A percentile compares a stretch with the other conserved stretches of the same genome.
These are phyloP conservation scores for Apodemia duryi DNA, from an alignment of 2,888 invertebrate species.

Conservation along the genomic window DNA sequence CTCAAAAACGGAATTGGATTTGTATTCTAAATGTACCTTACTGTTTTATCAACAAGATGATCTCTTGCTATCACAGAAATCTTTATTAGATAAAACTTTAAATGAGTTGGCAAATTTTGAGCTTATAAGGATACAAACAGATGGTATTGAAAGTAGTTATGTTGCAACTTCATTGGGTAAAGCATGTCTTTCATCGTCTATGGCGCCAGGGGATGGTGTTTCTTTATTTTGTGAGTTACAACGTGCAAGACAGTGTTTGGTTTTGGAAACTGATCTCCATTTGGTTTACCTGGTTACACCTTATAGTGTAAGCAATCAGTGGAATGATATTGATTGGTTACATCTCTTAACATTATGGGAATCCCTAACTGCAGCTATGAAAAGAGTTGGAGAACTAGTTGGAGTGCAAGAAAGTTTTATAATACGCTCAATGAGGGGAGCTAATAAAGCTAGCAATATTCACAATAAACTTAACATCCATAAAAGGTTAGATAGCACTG, in stretches of 20 bases:
- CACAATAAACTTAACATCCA: constrained; percentile 81
- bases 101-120: constrained; percentile 88
- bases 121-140: constrained; percentile 84
- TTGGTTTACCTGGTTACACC: constrained; percentile 97
- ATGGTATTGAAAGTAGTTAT: constrained; percentile 74
- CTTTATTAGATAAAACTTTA: constrained; percentile 75
- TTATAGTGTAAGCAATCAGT: constrained; percentile 89
- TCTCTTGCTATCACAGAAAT: constrained; percentile 42
- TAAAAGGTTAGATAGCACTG: constrained; percentile 70
- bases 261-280: constrained; percentile 96
- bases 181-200: constrained; percentile 94
- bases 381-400: constrained; percentile 91
- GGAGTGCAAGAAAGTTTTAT: constrained; percentile 94
- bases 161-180: constrained; percentile 92
- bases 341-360: constrained; percentile 90
- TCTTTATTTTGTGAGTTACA: constrained; percentile 93
- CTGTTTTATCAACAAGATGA: constrained; percentile 53
- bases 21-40: constrained; percentile 90
- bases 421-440: constrained; percentile 85
- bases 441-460: constrained; percentile 76
- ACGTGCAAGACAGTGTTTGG: constrained; percentile 93
- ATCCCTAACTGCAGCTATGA: constrained; percentile 86
- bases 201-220: constrained; percentile 96
- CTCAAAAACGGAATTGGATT: constrained; percentile 83
- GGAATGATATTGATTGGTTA: constrained; percentile 90